Percentiles rank a stretch among this genome's conserved stretches.
phyloP scores from a whole-genome alignment of 2,888 invertebrate genomes.

The Heliconius aoede region DNA sequence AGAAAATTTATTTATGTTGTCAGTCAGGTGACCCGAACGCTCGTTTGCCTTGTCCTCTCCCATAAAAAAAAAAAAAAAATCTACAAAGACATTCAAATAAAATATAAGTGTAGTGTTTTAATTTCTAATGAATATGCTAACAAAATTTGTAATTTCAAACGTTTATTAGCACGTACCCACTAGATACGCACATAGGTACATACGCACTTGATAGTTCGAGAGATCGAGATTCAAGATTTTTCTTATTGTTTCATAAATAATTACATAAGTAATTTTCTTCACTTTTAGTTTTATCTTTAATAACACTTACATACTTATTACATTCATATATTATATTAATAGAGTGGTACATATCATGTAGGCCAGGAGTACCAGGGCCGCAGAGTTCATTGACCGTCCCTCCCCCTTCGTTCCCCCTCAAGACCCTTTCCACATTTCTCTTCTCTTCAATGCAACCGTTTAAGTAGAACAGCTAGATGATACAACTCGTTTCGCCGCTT shows the following conservation, averaged over 20 bases:
- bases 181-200: too few species aligned
- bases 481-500: slow-evolving; percentile 55
- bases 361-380: slow-evolving; percentile 80
- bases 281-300: background rate
- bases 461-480: slow-evolving; percentile 58
- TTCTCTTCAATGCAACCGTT: slow-evolving; percentile 61
- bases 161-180: too few species aligned
- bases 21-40: too few species aligned
- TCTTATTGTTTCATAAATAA: too few species aligned
- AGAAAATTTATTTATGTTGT: too few species aligned
- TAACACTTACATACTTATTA: background rate
- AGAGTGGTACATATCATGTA: slow-evolving; percentile 53
- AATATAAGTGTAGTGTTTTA: background rate
- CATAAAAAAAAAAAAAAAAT: too few species aligned
- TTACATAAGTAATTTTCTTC: too few species aligned
- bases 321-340: background rate
- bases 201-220: too few species aligned
- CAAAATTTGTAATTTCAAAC: too few species aligned
- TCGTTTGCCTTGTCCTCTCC: too few species aligned
- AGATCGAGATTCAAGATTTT: too few species aligned
- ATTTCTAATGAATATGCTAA: too few species aligned
- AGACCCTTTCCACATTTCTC: slow-evolving; percentile 74
- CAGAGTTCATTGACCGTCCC: slow-evolving; percentile 69
- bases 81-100: slow-evolving; percentile 56
- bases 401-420: slow-evolving; percentile 57